These are phyloP conservation scores for Thamnophis sirtalis DNA, from an alignment of 2,113 vertebrate genomes.

Conservation along the genomic window DNA sequence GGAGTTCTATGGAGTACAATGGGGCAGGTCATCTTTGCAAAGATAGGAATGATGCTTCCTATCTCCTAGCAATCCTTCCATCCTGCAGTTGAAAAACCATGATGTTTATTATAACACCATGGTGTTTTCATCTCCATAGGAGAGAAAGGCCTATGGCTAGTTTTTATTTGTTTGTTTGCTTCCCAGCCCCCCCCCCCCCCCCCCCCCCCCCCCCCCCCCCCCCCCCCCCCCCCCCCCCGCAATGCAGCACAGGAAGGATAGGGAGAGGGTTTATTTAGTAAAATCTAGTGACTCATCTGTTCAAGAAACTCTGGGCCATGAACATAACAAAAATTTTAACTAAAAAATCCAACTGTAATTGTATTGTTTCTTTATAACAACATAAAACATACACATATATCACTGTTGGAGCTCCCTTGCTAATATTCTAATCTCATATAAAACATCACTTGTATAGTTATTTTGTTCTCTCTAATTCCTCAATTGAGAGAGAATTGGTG, in stretches of 20 bases:
- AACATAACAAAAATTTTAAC: background rate
- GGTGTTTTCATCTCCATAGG: background rate
- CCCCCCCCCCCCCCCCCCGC: fast-evolving
- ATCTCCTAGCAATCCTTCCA: background rate
- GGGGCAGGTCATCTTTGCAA: background rate
- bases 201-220: fast-evolving
- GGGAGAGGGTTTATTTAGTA: background rate
- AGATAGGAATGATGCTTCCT: background rate
- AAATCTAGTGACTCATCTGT: background rate
- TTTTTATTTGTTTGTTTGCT: background rate
- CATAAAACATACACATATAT: background rate
- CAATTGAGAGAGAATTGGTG: background rate
- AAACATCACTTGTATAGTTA: background rate
- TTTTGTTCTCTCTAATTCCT: background rate
- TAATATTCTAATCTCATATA: background rate
- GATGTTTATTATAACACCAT: background rate
- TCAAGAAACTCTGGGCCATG: background rate
- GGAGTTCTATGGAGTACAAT: background rate
- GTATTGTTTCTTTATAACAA: background rate
- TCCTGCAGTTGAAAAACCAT: background rate
- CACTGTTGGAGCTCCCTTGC: background rate
- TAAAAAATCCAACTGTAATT: background rate
- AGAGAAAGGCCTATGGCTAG: background rate
- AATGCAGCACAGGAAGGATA: background rate
- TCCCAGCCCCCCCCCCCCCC: fast-evolving